Evolutionary conservation across 2,113 vertebrate species (phyloP), one percentile per base, ranked within the genome.

Genomic region (Apus apus): DNA sequence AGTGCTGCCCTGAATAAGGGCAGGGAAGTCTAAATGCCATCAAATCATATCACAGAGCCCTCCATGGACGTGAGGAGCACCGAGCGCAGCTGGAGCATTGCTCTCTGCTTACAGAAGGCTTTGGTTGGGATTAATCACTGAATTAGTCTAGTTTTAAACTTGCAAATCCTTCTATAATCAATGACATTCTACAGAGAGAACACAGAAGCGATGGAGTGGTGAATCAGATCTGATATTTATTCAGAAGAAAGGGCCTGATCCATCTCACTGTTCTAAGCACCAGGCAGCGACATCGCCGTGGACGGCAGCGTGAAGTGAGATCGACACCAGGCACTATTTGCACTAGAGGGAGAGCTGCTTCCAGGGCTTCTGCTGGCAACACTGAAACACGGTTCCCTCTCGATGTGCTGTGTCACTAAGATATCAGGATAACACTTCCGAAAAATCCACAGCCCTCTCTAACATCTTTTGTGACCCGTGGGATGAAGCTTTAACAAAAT

Each of bases 221-320:
- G 88, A 95, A 88, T 86, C 67, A 93, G 70, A 90, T 54, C 53
- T 93, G 86, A 45, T 94, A 85, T 93, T 96, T 95, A 93, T 83
- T 91, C 45, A 91, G 79, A 74, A 89, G n/a, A 71, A 75, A 82
- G 58, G 57, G 82, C 68, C 78, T 83, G 65, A 94, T 79, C 82
- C 64, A 66, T 6, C 61, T 83, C 45, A 6, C 54, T 79, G 81
- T 82, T 43, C 80, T 34, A 9, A 82, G 61, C 72, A 80, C 10
- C 74, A 78, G 71, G 14, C 66, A 79, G 76, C 3, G 1, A 26
- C 53, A 72, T 57, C 61, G 80, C 88, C 2, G 1, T 71, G 86
- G 90, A 50, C 84, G 85, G 26, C 57, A 40, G 40, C 7, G 53
- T 20, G 64, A n/a, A 58, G 43, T 5, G 66, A 61, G 65, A 72